These are phyloP conservation scores for Archaeoteleia sp. DNA, from an alignment of 2,888 invertebrate species.

Conservation along the genomic window DNA sequence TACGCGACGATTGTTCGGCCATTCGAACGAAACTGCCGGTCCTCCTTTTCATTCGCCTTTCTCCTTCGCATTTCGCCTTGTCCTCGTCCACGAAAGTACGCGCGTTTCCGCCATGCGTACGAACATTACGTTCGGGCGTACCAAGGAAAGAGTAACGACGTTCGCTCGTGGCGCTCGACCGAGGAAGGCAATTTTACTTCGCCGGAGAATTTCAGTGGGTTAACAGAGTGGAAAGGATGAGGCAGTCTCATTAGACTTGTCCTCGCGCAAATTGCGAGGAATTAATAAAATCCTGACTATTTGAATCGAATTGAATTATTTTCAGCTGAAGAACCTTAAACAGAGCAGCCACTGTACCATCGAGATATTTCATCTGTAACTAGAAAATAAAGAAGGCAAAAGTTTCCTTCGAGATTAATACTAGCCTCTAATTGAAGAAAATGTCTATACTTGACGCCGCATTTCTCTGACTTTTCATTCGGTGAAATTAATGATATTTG, in stretches of 20 bases:
- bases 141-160: constrained; percentile 9
- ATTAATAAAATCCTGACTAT: constrained; percentile 47
- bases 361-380: constrained; percentile 32
- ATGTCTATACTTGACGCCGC: constrained; percentile 33
- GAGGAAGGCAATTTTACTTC: constrained; percentile 16
- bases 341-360: constrained; percentile 27
- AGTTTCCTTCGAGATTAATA: too few relatives aligned
- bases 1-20: constrained; percentile 62
- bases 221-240: constrained; percentile 29
- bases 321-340: constrained; percentile 44
- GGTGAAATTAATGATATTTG: too few relatives aligned
- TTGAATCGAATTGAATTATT: constrained; percentile 45
- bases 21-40: constrained; percentile 35
- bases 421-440: constrained; percentile 42
- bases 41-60: constrained; percentile 18
- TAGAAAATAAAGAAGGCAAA: too few relatives aligned
- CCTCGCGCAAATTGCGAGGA: constrained; percentile 43
- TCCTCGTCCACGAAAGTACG: background rate
- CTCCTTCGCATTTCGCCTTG: constrained; percentile 2
- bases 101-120: constrained; percentile 32
- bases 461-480: too few relatives aligned
- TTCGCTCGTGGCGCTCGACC: background rate
- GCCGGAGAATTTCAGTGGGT: constrained; percentile 19
- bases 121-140: constrained; percentile 9
- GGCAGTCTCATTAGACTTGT: constrained; percentile 45